A percentile compares a stretch with the other conserved stretches of the same genome.
phyloP scores from a whole-genome alignment of 1,140 invertebrate genomes.

The Pogonomyrmex barbatus region DNA sequence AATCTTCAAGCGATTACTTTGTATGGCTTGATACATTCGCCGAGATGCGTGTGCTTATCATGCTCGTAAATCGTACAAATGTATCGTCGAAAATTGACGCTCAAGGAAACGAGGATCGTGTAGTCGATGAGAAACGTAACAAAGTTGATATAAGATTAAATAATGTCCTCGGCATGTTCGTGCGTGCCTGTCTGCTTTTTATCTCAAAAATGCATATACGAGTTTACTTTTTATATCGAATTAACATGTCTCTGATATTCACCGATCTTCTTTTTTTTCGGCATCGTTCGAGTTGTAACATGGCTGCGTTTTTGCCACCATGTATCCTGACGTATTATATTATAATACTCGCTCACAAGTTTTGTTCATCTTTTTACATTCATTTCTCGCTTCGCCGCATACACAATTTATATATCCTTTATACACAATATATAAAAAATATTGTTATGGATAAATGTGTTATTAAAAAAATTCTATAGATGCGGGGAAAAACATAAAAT shows the following conservation, averaged over 20 bases:
- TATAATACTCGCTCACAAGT: neutral
- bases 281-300: neutral
- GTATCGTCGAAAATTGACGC: conserved; percentile 20
- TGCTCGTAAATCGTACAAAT: neutral
- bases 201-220: neutral
- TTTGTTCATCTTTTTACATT: neutral
- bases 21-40: conserved; percentile 10
- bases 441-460: neutral
- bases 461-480: neutral
- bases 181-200: neutral
- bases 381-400: neutral
- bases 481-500: neutral
- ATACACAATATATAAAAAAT: neutral
- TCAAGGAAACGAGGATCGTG: neutral
- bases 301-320: neutral
- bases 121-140: conserved; percentile 1
- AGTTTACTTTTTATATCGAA: neutral
- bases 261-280: neutral
- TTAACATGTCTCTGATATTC: conserved; percentile 23
- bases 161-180: neutral
- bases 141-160: conserved; percentile 5
- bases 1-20: conserved; percentile 19
- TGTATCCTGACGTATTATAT: neutral
- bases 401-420: neutral
- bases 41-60: conserved; percentile 6